A percentile compares a stretch with the other conserved stretches of the same genome.
phyloP scores from a whole-genome alignment of 2,113 vertebrate genomes.

The Tachuris rubrigastra region DNA sequence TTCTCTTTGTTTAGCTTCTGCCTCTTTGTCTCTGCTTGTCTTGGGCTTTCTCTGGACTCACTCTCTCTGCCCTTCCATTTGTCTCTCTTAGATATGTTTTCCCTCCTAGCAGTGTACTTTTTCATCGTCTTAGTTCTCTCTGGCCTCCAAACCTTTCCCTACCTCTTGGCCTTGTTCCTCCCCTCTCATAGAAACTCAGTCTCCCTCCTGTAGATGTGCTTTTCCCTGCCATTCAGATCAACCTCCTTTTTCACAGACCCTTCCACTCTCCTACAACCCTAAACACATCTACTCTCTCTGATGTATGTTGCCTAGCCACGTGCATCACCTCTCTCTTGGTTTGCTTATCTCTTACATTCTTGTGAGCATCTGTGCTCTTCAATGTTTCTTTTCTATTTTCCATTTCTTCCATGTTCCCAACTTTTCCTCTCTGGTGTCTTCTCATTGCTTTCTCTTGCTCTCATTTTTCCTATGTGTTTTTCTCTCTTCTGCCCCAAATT shows the following conservation, averaged over 20 bases:
- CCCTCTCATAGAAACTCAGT: not conserved
- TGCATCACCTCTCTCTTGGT: not conserved
- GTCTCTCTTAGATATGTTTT: not conserved
- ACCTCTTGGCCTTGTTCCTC: not conserved
- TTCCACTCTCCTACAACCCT: not conserved
- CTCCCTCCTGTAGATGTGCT: not conserved
- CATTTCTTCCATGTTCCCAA: not conserved
- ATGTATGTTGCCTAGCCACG: accelerated
- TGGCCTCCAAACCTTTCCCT: not conserved
- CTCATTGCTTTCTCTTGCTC: not conserved
- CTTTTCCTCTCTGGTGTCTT: not conserved
- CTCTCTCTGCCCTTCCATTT: not conserved
- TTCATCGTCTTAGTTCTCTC: not conserved
- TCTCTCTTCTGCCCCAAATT: not conserved
- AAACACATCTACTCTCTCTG: not conserved
- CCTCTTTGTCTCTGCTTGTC: not conserved
- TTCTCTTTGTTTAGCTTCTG: not conserved
- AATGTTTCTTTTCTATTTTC: not conserved
- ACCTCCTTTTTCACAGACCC: not conserved
- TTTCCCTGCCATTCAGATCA: not conserved
- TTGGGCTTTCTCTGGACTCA: not conserved
- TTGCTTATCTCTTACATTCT: not conserved
- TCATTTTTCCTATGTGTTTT: not conserved
- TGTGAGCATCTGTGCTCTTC: not conserved
- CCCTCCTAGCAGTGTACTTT: not conserved